A percentile compares a stretch with the other conserved stretches of the same genome.
These are phyloP conservation scores for Agapetus fuscipes DNA, from an alignment of 2,888 invertebrate species.

Conservation along the genomic window DNA sequence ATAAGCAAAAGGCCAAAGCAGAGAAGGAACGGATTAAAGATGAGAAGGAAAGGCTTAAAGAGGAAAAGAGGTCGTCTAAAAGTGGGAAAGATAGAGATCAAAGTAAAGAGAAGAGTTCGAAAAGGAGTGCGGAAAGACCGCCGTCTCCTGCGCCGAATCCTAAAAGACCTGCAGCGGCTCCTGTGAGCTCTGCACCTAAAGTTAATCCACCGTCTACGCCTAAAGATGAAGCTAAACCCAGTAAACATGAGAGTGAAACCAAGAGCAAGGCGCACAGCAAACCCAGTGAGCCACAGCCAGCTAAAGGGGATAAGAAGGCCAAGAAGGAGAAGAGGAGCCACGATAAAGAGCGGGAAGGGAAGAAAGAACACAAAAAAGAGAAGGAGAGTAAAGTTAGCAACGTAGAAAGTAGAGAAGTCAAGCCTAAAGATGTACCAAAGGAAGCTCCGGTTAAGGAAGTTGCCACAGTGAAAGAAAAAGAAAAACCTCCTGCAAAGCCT, in stretches of 20 bases:
- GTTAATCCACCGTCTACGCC: slow-evolving; percentile 24
- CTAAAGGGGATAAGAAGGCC: slow-evolving; percentile 44
- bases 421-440: slow-evolving; percentile 32
- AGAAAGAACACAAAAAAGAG: slow-evolving; percentile 50
- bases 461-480: slow-evolving; percentile 33
- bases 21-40: slow-evolving; percentile 41
- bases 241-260: slow-evolving; percentile 17
- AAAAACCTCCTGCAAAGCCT: slow-evolving; percentile 26
- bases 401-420: slow-evolving; percentile 36
- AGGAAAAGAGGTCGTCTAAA: slow-evolving; percentile 40
- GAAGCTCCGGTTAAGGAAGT: slow-evolving; percentile 33
- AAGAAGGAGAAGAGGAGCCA: slow-evolving; percentile 57
- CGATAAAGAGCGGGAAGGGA: slow-evolving; percentile 50
- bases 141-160: slow-evolving; percentile 34
- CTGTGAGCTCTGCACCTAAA: slow-evolving; percentile 25
- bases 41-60: slow-evolving; percentile 41
- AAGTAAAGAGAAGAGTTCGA: slow-evolving; percentile 44
- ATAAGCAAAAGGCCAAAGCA: slow-evolving; percentile 39
- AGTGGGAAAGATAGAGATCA: slow-evolving; percentile 48
- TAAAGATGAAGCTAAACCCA: slow-evolving; percentile 17
- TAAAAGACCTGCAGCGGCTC: slow-evolving; percentile 36
- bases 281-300: slow-evolving; percentile 11
- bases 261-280: slow-evolving; percentile 13
- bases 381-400: slow-evolving; percentile 32
- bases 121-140: slow-evolving; percentile 37